Evolutionary conservation across 1,140 invertebrate genomes (phyloP), one percentile per base, ranked within the genome.

Genomic region (Drosophila persimilis): DNA sequence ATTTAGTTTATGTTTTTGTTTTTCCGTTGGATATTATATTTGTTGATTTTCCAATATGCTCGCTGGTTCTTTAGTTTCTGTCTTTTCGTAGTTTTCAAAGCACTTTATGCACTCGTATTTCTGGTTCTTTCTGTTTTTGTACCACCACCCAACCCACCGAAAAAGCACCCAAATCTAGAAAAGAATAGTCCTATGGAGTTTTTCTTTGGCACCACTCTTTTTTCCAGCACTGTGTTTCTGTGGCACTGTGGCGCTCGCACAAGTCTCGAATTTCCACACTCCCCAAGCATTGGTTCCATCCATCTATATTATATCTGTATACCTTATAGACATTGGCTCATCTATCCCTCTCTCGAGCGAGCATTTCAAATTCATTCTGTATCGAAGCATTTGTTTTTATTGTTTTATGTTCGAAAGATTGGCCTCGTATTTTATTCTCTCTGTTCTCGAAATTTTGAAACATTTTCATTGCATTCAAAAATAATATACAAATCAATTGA

Each of bases 381-480:
- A 47, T 13, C 35, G 4, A n/a, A 48, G 17, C 5, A 66, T 6
- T 57, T 71, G 8, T 35, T 43, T 7, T 46, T 35, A 13, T 11
- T 13, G 11, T 39, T 39, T 39, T 39, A 3, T 26, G 20, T 39
- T 39, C 13, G 11, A 5, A 15, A 35, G 22, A 84, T 81, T 75
- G 71, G 59, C 74, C 54, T 64, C 47, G 46, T 47, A 35, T 61
- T 15, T 31, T 41, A n/a, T 20, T 73, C 20, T 4, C 39, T 63
- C 59, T 52, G 65, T 46, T 45, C 54, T 39, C 7, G 44, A 59
- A 59, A 65, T 72, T 64, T 64, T 74, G 64, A 74, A 78, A 63
- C 70, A 84, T 83, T 74, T 70, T 83, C 79, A 78, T 83, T 43
- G 48, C 53, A 48, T 62, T 20, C 11, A 62, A 50, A 50, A 58